Percentiles rank a stretch among this genome's conserved stretches.
phyloP scores from a whole-genome alignment of 2,113 vertebrate species.

The Boleophthalmus pectinirostris region DNA sequence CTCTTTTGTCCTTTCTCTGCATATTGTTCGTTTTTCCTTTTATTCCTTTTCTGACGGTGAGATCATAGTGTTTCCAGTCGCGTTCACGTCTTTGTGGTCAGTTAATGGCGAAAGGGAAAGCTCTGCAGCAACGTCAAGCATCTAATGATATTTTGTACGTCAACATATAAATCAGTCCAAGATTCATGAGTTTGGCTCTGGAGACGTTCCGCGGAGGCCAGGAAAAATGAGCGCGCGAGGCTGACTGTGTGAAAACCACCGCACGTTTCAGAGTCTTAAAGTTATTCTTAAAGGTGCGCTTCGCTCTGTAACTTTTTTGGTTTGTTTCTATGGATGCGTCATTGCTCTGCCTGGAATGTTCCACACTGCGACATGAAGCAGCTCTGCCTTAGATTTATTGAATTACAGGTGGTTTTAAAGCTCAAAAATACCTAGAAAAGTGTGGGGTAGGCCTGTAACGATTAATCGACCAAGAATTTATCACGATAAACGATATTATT shows the following conservation, averaged over 20 bases:
- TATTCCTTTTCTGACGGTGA: neutral
- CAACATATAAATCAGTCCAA: constrained; percentile 19
- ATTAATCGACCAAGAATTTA: too few species aligned
- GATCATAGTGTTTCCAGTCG: constrained; percentile 12
- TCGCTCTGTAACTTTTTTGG: neutral
- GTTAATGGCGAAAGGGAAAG: neutral
- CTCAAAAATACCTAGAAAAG: too few species aligned
- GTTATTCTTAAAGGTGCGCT: neutral
- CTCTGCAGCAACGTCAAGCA: neutral
- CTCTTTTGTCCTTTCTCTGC: neutral
- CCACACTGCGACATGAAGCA: too few species aligned
- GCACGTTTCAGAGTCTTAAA: neutral
- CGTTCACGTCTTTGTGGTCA: constrained; percentile 13
- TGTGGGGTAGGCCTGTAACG: too few species aligned
- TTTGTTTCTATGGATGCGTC: too few species aligned
- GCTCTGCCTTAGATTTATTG: too few species aligned
- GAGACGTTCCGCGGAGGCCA: constrained; percentile 16
- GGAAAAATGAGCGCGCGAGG: constrained; percentile 20
- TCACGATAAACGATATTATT: too few species aligned
- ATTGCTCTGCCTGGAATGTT: too few species aligned
- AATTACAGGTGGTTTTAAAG: too few species aligned
- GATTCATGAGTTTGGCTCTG: constrained; percentile 30
- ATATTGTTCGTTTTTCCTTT: constrained; percentile 5
- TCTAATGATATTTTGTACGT: constrained; percentile 15
- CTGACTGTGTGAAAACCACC: neutral